These are phyloP conservation scores for Crossoptilon crossoptilon DNA, from an alignment of 2,797 vertebrate genomes.

Conservation along the genomic window DNA sequence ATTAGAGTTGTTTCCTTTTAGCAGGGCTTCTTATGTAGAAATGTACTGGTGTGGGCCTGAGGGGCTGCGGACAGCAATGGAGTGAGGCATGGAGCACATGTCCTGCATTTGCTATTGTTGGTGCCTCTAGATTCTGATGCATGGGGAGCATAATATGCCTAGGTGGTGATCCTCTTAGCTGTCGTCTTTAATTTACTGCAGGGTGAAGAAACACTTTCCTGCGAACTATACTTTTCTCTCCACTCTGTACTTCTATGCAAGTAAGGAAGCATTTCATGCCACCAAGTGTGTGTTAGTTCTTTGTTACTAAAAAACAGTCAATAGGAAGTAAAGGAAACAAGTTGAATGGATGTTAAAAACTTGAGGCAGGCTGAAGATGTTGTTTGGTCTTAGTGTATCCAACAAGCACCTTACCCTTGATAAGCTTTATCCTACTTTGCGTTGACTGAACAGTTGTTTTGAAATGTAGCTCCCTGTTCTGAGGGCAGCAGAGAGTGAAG, in stretches of 20 bases:
- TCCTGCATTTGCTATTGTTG: neutral
- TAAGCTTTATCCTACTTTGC: neutral
- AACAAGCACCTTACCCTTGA: neutral
- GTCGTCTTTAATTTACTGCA: neutral
- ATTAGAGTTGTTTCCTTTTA: neutral
- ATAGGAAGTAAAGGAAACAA: neutral
- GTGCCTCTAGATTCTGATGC: neutral
- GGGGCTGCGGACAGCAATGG: neutral
- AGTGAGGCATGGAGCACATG: accelerated
- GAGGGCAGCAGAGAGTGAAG: neutral
- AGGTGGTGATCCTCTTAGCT: neutral
- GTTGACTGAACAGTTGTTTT: neutral
- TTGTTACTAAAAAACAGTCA: neutral
- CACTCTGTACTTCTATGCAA: neutral
- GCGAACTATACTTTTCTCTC: neutral
- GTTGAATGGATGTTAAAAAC: neutral
- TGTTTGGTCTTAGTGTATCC: neutral
- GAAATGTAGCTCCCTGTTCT: neutral
- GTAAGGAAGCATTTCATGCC: neutral
- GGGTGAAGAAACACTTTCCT: neutral
- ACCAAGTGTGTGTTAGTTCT: neutral
- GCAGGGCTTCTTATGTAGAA: neutral
- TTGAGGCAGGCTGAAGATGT: neutral
- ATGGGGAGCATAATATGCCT: accelerated
- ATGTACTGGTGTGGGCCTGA: neutral